Percentiles rank a stretch among this genome's conserved stretches.
Conservation (phyloP, 1,140 invertebrate species). For the Apis laboriosa region DNA sequence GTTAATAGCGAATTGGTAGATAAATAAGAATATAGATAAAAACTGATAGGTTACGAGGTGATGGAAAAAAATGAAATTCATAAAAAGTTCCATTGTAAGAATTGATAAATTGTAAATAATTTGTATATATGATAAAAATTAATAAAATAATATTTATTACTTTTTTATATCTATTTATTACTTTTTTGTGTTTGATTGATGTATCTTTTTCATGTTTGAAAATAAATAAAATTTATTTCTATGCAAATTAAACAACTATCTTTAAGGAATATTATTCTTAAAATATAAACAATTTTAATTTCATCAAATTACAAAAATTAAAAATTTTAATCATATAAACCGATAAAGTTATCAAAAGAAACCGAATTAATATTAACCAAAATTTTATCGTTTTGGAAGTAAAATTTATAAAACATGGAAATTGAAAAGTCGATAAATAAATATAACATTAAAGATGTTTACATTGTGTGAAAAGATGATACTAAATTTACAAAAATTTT, state of each 20-base stretch:
- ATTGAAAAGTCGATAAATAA: conserved; percentile 82
- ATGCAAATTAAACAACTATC: not conserved
- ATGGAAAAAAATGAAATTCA: not conserved
- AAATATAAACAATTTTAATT: not conserved
- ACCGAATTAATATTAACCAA: not conserved
- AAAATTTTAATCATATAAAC: not conserved
- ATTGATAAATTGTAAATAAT: not conserved
- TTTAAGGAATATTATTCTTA: not conserved
- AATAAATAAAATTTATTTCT: not conserved
- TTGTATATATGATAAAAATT: not conserved
- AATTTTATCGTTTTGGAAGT: conserved; percentile 74
- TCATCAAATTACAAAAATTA: not conserved
- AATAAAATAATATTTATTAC: not conserved
- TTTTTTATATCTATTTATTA: not conserved
- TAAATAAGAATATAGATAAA: not conserved
- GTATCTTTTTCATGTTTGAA: not conserved
- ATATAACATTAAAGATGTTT: conserved; percentile 79
- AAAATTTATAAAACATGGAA: conserved; percentile 81
- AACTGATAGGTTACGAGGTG: not conserved
- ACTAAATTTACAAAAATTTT: conserved; percentile 80
- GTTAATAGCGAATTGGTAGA: too few species aligned
- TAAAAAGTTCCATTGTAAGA: not conserved
- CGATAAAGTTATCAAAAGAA: not conserved
- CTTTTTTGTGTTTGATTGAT: too few species aligned
- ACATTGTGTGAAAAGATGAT: conserved; percentile 83